A percentile compares a stretch with the other conserved stretches of the same genome.
Evolutionary conservation across 1,140 invertebrate genomes (phyloP).

Genomic region (Conus betulinus): DNA sequence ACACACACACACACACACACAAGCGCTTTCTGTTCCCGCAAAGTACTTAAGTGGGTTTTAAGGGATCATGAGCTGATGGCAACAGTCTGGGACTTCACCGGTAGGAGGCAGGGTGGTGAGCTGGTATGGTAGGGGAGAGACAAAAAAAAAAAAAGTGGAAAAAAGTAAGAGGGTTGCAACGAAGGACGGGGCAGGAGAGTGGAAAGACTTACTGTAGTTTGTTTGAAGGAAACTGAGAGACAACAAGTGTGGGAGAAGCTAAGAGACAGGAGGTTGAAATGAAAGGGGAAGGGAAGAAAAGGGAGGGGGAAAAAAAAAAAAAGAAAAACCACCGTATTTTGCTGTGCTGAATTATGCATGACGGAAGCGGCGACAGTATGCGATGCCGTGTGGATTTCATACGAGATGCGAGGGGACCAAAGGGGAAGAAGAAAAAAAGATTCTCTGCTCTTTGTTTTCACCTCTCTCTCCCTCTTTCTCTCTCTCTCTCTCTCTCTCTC

Average conservation of each 20-base stretch:
- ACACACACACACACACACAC: not conserved
- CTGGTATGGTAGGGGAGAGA: not conserved
- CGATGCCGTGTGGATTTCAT: not conserved
- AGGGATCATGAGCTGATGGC: not conserved
- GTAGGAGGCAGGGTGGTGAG: not conserved
- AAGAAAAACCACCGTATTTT: not conserved
- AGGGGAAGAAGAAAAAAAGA: not conserved
- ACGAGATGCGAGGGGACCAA: not conserved
- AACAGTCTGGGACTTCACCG: not conserved
- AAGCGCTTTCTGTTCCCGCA: not conserved
- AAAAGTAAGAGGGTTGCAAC: not conserved
- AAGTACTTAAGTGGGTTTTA: not conserved
- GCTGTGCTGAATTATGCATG: not conserved
- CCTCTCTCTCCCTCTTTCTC: not conserved
- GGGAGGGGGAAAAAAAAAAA: not conserved
- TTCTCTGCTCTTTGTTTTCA: not conserved
- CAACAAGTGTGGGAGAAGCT: not conserved
- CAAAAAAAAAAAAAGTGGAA: not conserved
- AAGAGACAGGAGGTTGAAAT: not conserved
- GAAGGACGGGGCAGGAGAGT: not conserved
- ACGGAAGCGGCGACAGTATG: not conserved
- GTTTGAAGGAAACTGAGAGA: too few relatives aligned
- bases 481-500: conserved; percentile 2
- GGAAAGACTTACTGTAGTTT: not conserved
- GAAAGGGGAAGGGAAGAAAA: not conserved